Base-by-base conservation (phyloP, 1,140 invertebrate genomes). In the Saccostrea echinata region DNA sequence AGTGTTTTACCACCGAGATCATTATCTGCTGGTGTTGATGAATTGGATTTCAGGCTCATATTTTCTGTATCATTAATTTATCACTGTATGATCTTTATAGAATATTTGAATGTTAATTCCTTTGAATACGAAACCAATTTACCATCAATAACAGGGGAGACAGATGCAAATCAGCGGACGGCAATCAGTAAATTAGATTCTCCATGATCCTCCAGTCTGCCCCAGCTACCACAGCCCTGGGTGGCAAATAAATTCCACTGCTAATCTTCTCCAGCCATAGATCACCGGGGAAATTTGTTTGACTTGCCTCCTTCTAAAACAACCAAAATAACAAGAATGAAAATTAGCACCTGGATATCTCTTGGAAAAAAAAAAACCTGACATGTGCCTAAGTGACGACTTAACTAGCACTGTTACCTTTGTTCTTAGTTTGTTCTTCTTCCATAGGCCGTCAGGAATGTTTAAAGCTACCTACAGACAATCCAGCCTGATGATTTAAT, bases 301-400 rank as follows among this genome's bases (percentile, higher is more conserved):
- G 68, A 71, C 27, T 71, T 71, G 68, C 68, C 30, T 33, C 68
- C 68, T 33, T 71, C 24, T 71, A 71, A 71, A 71, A 71, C 68
- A 71, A 71, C 24, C 68, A 71, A 57, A 57, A 57, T 57, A 57
- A 21, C 21, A 21, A 21, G 55, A 57, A 18, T 57, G 55, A 57
- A 57, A 57, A 57, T 21, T 21, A 57, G 21, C 55, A 57, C 55
- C 55, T 57, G 55, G 55, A 57, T 57, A 57, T 57, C 21, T 57
- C 55, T 57, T 21, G 16, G 55, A 57, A 57, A 57, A 21, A 11
- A 55, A 55, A 11, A 0, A 11, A 55, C 0, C 55, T 43, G 35
- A 43, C 35, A 43, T 43, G 35, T 43, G 35, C 35, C 6, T 43
- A 43, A 43, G 35, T 43, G 35, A 43, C 2, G 35, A 43, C 35